Evolutionary conservation across 2,888 invertebrate species (phyloP), one percentile per base, ranked within the genome.

Genomic region (Lissocephala sabroskyi): DNA sequence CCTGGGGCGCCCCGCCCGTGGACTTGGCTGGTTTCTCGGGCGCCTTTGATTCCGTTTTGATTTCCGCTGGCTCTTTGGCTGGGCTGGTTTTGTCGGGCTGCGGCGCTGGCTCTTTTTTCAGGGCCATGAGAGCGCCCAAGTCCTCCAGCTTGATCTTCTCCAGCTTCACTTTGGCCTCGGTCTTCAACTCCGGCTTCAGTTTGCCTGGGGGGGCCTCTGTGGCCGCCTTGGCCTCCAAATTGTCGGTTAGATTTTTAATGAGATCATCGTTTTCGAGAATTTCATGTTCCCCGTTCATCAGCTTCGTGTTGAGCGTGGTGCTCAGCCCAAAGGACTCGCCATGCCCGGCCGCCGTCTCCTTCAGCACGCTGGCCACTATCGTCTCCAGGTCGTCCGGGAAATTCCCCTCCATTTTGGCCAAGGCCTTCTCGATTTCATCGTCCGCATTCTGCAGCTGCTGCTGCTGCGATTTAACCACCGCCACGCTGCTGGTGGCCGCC

Each of bases 381-480:
- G 60, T 60, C 39, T 68, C 64, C 54, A 66, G 59, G 29, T 80
- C 79, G n/a, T 74, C 76, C 1, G 62, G 49, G 44, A 68, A 67
- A 3, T 73, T 65, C 0, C 87, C 87, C 60, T 88, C 88, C 90
- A 91, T 91, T 82, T 91, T 89, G 35, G 91, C 90, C 30, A 91
- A 84, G 54, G 89, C 90, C 44, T 91, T 90, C 82, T 91, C 91
- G 56, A 91, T 91, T 46, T 82, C 80, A 57, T 81, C 81, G 36
- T 79, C 79, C 2, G 79, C 73, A 42, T 64, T 52, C 40, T 40
- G 57, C 16, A 29, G 48, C 35, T 39, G 55, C 45, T 45, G 45
- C 36, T 45, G 43, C 13, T 37, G 29, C 13, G 5, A 18, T 10
- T n/a, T n/a, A n/a, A n/a, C n/a, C n/a, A n/a, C n/a, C n/a, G n/a